Conservation (phyloP, 2,797 vertebrate species). For the Ciconia nigra region DNA sequence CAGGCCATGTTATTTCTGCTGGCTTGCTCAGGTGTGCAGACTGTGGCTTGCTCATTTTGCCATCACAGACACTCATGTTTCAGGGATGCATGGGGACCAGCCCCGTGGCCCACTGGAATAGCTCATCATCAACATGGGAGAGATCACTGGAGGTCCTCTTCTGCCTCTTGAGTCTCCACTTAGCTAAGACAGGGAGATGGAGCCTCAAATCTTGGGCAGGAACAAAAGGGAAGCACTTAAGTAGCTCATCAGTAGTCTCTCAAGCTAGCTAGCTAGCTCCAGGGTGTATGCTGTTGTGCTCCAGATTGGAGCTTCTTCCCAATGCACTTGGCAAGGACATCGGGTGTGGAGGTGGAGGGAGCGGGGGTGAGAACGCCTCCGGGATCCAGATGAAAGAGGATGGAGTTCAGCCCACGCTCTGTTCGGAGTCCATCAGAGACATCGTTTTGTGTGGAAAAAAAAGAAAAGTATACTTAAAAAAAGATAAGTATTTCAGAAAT, state of each 20-base stretch:
- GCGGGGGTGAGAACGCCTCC: accelerated
- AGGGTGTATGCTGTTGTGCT: not conserved
- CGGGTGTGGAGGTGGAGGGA: not conserved
- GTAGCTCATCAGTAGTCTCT: not conserved
- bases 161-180: not conserved
- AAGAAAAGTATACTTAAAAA: not conserved
- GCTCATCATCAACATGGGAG: not conserved
- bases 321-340: not conserved
- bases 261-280: not conserved
- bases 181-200: too few species aligned
- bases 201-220: not conserved
- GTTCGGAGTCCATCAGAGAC: not conserved
- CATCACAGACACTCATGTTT: accelerated
- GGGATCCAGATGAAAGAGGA: not conserved
- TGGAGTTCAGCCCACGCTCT: not conserved
- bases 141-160: not conserved
- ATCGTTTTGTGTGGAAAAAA: accelerated
- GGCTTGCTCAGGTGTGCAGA: not conserved
- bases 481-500: not conserved
- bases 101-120: not conserved
- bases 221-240: not conserved
- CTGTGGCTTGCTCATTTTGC: not conserved
- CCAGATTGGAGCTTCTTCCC: not conserved
- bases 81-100: not conserved
- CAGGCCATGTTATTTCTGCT: not conserved